A percentile compares a stretch with the other conserved stretches of the same genome.
These are phyloP conservation scores for Propithecus perrieri DNA, from an alignment of 2,797 vertebrate genomes.

Conservation along the genomic window DNA sequence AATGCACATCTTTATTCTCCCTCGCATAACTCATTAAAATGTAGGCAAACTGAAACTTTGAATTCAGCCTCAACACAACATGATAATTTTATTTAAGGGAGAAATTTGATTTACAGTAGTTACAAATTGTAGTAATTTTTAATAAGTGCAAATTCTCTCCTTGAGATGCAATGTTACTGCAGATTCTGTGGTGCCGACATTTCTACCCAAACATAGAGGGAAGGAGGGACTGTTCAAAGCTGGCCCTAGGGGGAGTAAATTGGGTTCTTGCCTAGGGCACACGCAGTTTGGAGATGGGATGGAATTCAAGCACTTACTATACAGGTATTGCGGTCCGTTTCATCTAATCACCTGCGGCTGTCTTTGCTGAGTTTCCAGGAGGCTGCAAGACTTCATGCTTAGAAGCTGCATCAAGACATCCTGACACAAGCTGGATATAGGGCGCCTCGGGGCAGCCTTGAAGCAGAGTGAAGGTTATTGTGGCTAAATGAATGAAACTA, in stretches of 20 bases:
- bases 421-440: constrained; percentile 26
- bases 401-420: constrained; percentile 55
- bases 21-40: constrained; percentile 21
- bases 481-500: constrained; percentile 68
- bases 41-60: not conserved
- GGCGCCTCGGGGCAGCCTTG: constrained; percentile 77
- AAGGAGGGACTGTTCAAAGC: constrained; percentile 62
- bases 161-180: not conserved
- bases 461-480: constrained; percentile 70
- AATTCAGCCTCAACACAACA: not conserved
- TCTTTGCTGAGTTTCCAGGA: constrained; percentile 55
- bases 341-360: constrained; percentile 67
- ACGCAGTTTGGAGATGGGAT: constrained; percentile 45
- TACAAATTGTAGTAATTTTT: not conserved
- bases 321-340: constrained; percentile 39
- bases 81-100: not conserved
- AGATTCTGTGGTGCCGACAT: not conserved
- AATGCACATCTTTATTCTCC: not conserved
- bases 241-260: constrained; percentile 49
- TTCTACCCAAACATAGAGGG: not conserved
- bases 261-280: constrained; percentile 63
- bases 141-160: not conserved
- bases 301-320: constrained; percentile 49
- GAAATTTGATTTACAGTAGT: not conserved
- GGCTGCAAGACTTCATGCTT: constrained; percentile 67